A percentile compares a stretch with the other conserved stretches of the same genome.
These are phyloP conservation scores for Brevimyrus niger DNA, from an alignment of 2,113 vertebrate species.

Conservation along the genomic window DNA sequence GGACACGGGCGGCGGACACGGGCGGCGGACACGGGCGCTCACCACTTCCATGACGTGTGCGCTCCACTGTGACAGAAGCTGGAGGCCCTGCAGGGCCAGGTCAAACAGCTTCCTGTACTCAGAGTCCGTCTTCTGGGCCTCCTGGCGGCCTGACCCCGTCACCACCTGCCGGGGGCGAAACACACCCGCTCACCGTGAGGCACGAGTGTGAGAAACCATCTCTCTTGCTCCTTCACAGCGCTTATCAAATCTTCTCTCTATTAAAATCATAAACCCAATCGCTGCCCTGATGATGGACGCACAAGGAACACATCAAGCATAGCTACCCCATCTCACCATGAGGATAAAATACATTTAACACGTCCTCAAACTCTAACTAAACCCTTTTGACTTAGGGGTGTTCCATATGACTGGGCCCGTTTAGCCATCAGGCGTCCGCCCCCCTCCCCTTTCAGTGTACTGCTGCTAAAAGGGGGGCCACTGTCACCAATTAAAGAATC, in stretches of 20 bases:
- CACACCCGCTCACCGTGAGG: background rate
- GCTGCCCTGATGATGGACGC: background rate
- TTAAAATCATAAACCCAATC: background rate
- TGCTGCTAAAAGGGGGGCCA: background rate
- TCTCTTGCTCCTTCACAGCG: background rate
- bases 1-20: background rate
- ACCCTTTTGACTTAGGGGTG: background rate
- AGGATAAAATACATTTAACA: background rate
- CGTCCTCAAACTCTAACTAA: background rate
- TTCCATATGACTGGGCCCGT: background rate
- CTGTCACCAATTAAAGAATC: background rate
- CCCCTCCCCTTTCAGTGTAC: background rate
- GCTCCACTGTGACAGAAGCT: conserved; percentile 97
- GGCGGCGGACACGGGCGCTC: conserved; percentile 37
- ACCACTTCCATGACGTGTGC: conserved; percentile 99
- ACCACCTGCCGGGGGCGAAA: conserved; percentile 68
- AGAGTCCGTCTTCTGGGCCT: conserved; percentile 82
- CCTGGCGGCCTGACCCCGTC: conserved; percentile 92
- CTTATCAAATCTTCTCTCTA: background rate
- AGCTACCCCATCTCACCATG: background rate
- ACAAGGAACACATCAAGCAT: background rate
- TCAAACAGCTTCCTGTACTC: conserved; percentile 95
- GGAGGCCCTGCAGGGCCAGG: conserved; percentile 87
- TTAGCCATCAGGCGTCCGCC: background rate
- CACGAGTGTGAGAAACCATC: background rate